Evolutionary conservation across 2,888 invertebrate genomes (phyloP).

Genomic region (Perizoma affinitatum): DNA sequence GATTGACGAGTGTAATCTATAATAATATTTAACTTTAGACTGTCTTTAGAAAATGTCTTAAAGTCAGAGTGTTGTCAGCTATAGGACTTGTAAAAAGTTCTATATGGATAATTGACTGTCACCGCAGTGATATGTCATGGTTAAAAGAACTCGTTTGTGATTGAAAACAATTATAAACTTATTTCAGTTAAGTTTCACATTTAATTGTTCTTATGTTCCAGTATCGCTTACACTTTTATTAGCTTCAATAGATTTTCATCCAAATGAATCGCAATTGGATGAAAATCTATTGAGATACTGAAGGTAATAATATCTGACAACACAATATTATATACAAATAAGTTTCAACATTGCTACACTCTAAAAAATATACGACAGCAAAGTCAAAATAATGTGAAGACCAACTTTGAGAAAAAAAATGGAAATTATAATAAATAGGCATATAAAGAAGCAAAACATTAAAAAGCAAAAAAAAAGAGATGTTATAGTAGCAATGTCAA

Average conservation of each 20-base stretch:
- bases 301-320: conserved; percentile 58
- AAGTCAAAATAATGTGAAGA: conserved; percentile 45
- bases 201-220: conserved; percentile 2
- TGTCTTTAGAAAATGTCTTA: conserved; percentile 4
- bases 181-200: conserved; percentile 9
- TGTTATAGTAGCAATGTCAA: conserved; percentile 76
- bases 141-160: conserved; percentile 36
- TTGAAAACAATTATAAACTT: conserved; percentile 16
- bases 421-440: conserved; percentile 42
- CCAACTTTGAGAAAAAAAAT: conserved; percentile 78
- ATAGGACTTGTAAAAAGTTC: conserved; percentile 18
- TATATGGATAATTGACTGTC: conserved; percentile 70
- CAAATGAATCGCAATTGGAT: neutral
- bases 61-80: conserved; percentile 17
- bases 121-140: conserved; percentile 74
- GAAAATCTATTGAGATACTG: conserved; percentile 17
- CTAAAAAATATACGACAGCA: conserved; percentile 42
- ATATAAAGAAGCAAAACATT: conserved; percentile 49
- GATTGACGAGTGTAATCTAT: neutral
- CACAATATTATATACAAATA: conserved; percentile 63
- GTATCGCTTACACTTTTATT: conserved; percentile 4
- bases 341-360: conserved; percentile 81
- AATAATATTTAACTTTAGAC: neutral
- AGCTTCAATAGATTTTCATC: neutral
- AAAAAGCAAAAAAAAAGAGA: conserved; percentile 36